Evolutionary conservation across 2,113 vertebrate species (phyloP).

Genomic region (Ceyx cyanopectus): DNA sequence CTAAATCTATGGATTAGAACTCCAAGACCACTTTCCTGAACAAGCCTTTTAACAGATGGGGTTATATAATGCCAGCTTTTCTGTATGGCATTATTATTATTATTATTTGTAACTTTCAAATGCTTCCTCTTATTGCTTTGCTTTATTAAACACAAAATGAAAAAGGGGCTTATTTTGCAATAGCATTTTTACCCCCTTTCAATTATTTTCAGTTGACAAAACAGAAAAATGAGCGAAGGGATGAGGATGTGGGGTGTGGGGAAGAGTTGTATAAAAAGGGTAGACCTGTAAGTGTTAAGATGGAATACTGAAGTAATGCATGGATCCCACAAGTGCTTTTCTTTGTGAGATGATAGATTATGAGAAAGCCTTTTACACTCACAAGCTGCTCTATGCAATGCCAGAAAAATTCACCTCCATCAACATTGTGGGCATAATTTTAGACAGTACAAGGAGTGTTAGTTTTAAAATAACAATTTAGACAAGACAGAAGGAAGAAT

Average conservation of each 20-base stretch:
- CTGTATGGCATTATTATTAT: not conserved
- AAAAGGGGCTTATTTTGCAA: not conserved
- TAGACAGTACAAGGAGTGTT: not conserved
- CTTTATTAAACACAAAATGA: not conserved
- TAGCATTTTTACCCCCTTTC: not conserved
- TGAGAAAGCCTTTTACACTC: not conserved
- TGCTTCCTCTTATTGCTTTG: not conserved
- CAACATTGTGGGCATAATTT: not conserved
- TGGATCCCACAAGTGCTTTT: not conserved
- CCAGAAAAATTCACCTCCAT: not conserved
- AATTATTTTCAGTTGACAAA: not conserved
- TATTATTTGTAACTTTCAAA: not conserved
- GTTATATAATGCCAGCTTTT: not conserved
- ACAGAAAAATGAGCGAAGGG: not conserved
- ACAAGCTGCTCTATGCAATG: not conserved
- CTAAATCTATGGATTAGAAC: not conserved
- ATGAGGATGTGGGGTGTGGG: accelerated
- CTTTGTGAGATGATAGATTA: not conserved
- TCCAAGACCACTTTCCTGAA: not conserved
- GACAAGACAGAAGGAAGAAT: not conserved
- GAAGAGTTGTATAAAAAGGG: not conserved
- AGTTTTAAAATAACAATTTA: not conserved
- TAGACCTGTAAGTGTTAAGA: not conserved
- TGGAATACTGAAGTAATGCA: not conserved
- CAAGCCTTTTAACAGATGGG: not conserved